These are phyloP conservation scores for Pelobates fuscus DNA, from an alignment of 2,113 vertebrate species.

Conservation along the genomic window DNA sequence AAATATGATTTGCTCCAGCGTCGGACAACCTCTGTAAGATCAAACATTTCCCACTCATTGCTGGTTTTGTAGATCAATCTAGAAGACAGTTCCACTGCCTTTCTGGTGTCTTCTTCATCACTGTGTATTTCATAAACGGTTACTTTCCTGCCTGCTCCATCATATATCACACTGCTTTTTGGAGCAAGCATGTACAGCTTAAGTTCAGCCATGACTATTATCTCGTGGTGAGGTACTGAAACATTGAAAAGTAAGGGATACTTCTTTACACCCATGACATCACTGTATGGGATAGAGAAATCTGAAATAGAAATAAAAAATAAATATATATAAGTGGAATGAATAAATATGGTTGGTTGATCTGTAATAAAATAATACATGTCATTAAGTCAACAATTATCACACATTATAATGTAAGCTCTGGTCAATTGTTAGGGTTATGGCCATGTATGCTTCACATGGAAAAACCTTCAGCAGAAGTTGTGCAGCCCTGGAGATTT, in stretches of 20 bases:
- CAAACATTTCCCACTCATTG: constrained; percentile 91
- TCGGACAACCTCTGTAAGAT: constrained; percentile 81
- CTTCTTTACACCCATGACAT: constrained; percentile 72
- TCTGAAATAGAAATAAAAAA: constrained; percentile 68
- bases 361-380: background rate
- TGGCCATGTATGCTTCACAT: no score
- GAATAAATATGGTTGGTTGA: background rate
- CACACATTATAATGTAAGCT: background rate
- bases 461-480: no score
- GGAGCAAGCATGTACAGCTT: constrained; percentile 90
- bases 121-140: constrained; percentile 80
- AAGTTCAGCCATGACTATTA: constrained; percentile 86
- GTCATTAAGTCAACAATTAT: background rate
- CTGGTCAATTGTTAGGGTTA: no score
- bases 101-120: constrained; percentile 53
- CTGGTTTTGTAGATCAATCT: constrained; percentile 82
- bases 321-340: constrained; percentile 13
- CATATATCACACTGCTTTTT: constrained; percentile 78
- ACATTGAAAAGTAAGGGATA: constrained; percentile 93
- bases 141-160: constrained; percentile 85
- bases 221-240: constrained; percentile 89
- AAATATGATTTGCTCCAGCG: constrained; percentile 79
- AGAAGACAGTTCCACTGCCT: constrained; percentile 75
- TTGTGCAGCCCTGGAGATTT: no score
- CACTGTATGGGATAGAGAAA: constrained; percentile 70